phyloP scores from a whole-genome alignment of 2,888 invertebrate species.

The Cetonia aurata region DNA sequence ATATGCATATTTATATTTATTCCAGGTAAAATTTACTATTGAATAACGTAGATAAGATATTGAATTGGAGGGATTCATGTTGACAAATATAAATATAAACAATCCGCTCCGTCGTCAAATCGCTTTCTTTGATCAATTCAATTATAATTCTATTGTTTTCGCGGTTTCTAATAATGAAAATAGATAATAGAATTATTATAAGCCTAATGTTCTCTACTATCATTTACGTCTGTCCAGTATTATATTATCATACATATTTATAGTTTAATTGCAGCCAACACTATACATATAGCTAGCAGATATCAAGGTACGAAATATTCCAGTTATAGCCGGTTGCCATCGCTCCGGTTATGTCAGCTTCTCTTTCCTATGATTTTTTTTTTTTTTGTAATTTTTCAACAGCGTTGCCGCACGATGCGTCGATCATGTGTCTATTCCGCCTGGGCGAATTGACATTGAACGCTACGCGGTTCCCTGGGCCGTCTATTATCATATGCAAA shows the following conservation, averaged over 20 bases:
- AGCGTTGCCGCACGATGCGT: constrained; percentile 34
- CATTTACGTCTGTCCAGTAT: too few relatives aligned
- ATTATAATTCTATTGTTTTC: too few relatives aligned
- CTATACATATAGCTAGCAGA: background rate
- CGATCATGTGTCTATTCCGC: constrained; percentile 39
- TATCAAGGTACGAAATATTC: constrained; percentile 35
- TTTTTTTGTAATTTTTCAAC: background rate
- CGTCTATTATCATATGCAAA: constrained; percentile 45
- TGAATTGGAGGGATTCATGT: too few relatives aligned
- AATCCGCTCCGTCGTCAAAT: too few relatives aligned
- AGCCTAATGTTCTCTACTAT: too few relatives aligned
- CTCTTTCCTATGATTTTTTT: constrained; percentile 25
- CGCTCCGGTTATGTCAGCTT: background rate
- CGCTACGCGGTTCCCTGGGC: constrained; percentile 22
- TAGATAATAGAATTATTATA: too few relatives aligned
- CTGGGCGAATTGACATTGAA: constrained; percentile 43
- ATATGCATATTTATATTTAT: too few relatives aligned
- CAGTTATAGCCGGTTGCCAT: constrained; percentile 36
- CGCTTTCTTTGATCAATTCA: too few relatives aligned
- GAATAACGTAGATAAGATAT: too few relatives aligned
- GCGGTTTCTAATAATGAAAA: too few relatives aligned
- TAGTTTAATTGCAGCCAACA: background rate
- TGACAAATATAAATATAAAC: too few relatives aligned
- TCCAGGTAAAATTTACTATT: too few relatives aligned
- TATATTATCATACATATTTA: background rate